Conservation (phyloP, 2,888 invertebrate genomes). For the Mystacides longicornis region DNA sequence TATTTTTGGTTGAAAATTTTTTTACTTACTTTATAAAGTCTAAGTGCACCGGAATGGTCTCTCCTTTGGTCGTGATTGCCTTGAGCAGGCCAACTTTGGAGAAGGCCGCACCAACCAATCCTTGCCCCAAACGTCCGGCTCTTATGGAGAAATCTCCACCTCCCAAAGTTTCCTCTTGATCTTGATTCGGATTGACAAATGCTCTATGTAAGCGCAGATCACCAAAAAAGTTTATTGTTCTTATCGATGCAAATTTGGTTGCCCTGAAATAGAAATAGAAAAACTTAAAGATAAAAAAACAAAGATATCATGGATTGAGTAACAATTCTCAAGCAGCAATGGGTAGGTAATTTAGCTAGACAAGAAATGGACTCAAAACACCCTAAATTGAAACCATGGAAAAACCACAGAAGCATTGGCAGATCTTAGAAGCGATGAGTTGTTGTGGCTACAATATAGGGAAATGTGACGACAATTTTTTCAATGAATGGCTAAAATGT, state of each 20-base stretch:
- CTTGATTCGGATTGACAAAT: conserved; percentile 35
- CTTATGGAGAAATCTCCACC: conserved; percentile 33
- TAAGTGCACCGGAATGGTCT: conserved; percentile 59
- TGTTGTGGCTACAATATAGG: too few relatives aligned
- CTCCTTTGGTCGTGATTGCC: conserved; percentile 44
- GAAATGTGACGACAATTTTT: too few relatives aligned
- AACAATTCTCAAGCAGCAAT: too few relatives aligned
- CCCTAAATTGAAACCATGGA: too few relatives aligned
- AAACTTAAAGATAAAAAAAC: too few relatives aligned
- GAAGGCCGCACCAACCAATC: conserved; percentile 50
- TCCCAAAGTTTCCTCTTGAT: conserved; percentile 33
- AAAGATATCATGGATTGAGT: too few relatives aligned
- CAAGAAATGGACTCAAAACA: too few relatives aligned
- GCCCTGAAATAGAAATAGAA: conserved; percentile 28
- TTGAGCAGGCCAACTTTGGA: conserved; percentile 65
- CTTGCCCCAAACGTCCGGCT: conserved; percentile 18
- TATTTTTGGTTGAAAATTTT: background rate
- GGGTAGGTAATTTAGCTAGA: too few relatives aligned
- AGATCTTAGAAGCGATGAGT: too few relatives aligned
- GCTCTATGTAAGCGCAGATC: conserved; percentile 43
- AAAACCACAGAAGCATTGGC: too few relatives aligned
- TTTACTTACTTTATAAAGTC: conserved; percentile 68
- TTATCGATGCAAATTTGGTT: conserved; percentile 48
- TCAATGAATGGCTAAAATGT: too few relatives aligned
- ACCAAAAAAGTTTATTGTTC: conserved; percentile 49